Base-by-base conservation (phyloP, 2,888 invertebrate species). In the Macroteleia sp. region DNA sequence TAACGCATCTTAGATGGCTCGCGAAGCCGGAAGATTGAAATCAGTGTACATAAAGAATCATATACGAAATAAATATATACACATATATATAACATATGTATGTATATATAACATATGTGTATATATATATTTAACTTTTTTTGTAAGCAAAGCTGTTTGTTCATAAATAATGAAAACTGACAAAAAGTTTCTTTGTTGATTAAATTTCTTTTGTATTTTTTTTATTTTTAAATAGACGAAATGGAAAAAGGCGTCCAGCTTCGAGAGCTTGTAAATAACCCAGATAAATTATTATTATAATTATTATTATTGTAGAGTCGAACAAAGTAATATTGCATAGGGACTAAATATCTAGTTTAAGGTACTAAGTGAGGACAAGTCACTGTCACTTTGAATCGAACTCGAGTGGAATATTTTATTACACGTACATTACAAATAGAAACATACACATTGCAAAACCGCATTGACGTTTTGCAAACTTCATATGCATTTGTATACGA, bases 331-430 rank as follows among this genome's bases (percentile, higher is more conserved):
- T 70, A 64, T 56, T 44, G 42, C 44, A 41, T 59, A 74, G 66
- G 20, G 42, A 50, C 48, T 19, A 41, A 62, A 56, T 69, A 64
- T 74, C 71, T 69, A 74, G 54, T 69, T 61, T 81, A 81, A 82
- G 82, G 82, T 80, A 82, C 81, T 82, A 80, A 76, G 20, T 69
- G 52, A 75, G 39, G 25, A 44, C 44, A 36, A 19, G 41, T 46
- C 20, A 14, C 8, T 12, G 41, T 6, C 8, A 34, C 12, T 62
- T 71, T 41, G 42, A 59, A 50, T 54, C 14, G 17, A 50, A 9
- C 5, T 17, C 10, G n/a, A 8, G 34, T 59, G 22, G 59, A 74
- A 54, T 74, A 54, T 64, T 39, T 66, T 44, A 30, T 59, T 50
- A 64, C 54, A 56, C 30, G 50, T 50, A 52, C 36, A 39, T 25